Percentiles rank a stretch among this genome's conserved stretches.
phyloP scores from a whole-genome alignment of 2,888 invertebrate species.

The Hemicrepidius hirtus region DNA sequence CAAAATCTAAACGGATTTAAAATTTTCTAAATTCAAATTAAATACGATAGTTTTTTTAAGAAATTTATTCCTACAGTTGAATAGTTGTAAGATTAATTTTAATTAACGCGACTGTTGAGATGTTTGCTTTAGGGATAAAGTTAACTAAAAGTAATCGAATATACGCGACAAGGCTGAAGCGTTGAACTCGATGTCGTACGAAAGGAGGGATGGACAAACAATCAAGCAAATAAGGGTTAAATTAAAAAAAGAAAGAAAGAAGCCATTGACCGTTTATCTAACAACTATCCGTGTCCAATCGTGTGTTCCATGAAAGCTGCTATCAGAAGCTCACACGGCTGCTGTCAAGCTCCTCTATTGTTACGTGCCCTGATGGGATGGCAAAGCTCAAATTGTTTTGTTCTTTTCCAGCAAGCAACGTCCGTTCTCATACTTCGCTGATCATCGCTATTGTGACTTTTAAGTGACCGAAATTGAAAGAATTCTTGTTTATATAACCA shows the following conservation, averaged over 20 bases:
- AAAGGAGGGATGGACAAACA: conserved; percentile 17
- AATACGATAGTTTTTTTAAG: too few relatives aligned
- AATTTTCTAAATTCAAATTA: too few relatives aligned
- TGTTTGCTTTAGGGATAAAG: not conserved
- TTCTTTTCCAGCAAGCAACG: conserved; percentile 42
- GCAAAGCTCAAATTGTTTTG: conserved; percentile 49
- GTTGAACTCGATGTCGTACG: conserved; percentile 13
- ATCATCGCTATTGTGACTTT: conserved; percentile 32
- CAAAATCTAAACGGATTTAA: too few relatives aligned
- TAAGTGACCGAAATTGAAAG: conserved; percentile 21
- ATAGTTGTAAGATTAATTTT: too few relatives aligned
- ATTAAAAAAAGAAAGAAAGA: conserved; percentile 45
- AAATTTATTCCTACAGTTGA: too few relatives aligned
- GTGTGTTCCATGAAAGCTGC: conserved; percentile 55
- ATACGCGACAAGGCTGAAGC: not conserved
- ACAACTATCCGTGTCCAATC: conserved; percentile 55
- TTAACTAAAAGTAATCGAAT: conserved; percentile 26
- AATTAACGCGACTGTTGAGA: not conserved
- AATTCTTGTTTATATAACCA: conserved; percentile 1
- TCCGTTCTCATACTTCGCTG: conserved; percentile 30
- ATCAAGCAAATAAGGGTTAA: conserved; percentile 34
- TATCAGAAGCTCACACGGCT: conserved; percentile 53
- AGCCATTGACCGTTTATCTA: conserved; percentile 55
- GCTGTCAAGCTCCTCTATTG: conserved; percentile 50
- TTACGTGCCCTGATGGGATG: conserved; percentile 33